These are phyloP conservation scores for Drosophila kambysellisi DNA, from an alignment of 2,888 invertebrate genomes.

Conservation along the genomic window DNA sequence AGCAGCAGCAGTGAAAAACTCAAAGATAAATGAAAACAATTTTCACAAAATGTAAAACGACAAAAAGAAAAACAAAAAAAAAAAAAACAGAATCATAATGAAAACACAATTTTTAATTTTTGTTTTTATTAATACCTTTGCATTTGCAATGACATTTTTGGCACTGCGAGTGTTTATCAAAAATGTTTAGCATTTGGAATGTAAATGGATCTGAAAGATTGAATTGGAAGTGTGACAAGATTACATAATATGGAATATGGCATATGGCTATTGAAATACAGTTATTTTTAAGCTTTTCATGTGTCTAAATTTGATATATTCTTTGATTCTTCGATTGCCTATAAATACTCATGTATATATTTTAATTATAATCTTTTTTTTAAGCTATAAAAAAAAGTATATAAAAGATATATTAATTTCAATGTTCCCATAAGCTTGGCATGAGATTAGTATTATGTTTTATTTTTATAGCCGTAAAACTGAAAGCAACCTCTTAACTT, in stretches of 20 bases:
- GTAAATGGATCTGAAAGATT: conserved; percentile 49
- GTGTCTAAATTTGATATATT: background rate
- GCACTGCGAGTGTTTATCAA: conserved; percentile 27
- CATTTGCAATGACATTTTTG: conserved; percentile 41
- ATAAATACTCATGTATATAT: background rate
- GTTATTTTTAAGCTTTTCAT: background rate
- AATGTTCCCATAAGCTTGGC: background rate
- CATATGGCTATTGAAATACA: background rate
- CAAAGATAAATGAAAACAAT: conserved; percentile 62
- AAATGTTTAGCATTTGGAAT: conserved; percentile 33
- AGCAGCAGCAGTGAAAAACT: conserved; percentile 47
- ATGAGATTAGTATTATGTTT: background rate
- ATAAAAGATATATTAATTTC: background rate
- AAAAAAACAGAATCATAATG: conserved; percentile 14
- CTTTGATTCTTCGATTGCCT: background rate
- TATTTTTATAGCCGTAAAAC: background rate
- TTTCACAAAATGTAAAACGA: conserved; percentile 50
- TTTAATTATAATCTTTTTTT: background rate
- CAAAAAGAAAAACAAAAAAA: conserved; percentile 11
- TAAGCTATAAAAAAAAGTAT: background rate
- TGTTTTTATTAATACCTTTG: conserved; percentile 54
- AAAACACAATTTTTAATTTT: conserved; percentile 53
- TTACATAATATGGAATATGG: conserved; percentile 16
- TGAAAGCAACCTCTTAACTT: conserved; percentile 8
- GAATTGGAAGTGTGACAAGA: conserved; percentile 51